A percentile compares a stretch with the other conserved stretches of the same genome.
Conservation (phyloP, 1,140 invertebrate genomes). For the Eriocheir sinensis region DNA sequence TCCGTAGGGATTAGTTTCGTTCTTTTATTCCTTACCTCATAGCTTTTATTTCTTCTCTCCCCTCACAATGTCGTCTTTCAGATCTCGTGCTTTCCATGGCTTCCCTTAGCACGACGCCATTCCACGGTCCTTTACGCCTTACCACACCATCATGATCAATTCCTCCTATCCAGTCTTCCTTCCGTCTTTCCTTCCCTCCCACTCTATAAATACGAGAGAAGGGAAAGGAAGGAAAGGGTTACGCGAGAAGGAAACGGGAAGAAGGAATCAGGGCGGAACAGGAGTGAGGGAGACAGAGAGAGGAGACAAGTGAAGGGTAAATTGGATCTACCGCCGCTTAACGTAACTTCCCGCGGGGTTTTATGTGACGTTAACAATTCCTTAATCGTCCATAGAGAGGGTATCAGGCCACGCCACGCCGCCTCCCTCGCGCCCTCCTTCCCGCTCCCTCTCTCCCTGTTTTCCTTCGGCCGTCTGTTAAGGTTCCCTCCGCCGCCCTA, state of each 20-base stretch:
- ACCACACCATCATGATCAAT: background rate
- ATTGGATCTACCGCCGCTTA: background rate
- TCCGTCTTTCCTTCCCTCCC: background rate
- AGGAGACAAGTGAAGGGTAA: background rate
- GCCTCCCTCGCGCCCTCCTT: no score
- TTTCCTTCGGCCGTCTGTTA: background rate
- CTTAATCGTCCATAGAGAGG: background rate
- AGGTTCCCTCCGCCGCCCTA: background rate
- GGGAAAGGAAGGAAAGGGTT: background rate
- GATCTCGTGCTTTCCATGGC: background rate
- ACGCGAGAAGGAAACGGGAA: background rate
- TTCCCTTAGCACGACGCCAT: background rate
- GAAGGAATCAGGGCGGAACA: background rate
- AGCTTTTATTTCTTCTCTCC: background rate
- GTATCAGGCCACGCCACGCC: background rate
- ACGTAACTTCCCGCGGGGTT: background rate
- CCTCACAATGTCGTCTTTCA: background rate
- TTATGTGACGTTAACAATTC: background rate
- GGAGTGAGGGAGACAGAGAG: background rate
- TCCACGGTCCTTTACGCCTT: background rate
- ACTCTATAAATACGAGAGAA: constrained; percentile 18
- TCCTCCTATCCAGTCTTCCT: background rate
- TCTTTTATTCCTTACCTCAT: background rate
- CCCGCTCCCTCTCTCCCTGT: no score
- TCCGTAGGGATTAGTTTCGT: no score